These are phyloP conservation scores for Orthosia incerta DNA, from an alignment of 2,888 invertebrate species.

Conservation along the genomic window DNA sequence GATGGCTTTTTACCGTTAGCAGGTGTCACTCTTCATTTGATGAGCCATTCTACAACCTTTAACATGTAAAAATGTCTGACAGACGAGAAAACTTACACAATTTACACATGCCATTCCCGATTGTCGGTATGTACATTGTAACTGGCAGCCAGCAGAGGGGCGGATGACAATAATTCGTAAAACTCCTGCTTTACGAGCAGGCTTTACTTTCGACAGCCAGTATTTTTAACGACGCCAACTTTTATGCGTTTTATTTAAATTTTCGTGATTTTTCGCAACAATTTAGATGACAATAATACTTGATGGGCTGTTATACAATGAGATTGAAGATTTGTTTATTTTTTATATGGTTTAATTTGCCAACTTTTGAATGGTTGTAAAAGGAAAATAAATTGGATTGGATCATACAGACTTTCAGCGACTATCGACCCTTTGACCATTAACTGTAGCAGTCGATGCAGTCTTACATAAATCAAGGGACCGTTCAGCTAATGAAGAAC, in stretches of 20 bases:
- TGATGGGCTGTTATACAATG: constrained; percentile 45
- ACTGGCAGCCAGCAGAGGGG: constrained; percentile 12
- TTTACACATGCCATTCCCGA: constrained; percentile 2
- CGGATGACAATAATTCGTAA: constrained; percentile 59
- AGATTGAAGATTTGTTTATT: constrained; percentile 43
- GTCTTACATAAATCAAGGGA: background rate
- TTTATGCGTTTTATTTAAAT: constrained; percentile 65
- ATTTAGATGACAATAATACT: constrained; percentile 54
- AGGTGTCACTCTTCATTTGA: no score
- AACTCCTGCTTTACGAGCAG: constrained; percentile 60
- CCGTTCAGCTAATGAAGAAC: constrained; percentile 36
- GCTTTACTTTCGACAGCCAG: constrained; percentile 50
- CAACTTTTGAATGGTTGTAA: constrained; percentile 1
- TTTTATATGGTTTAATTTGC: constrained; percentile 21
- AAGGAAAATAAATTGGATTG: constrained; percentile 23
- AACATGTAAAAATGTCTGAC: no score
- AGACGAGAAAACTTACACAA: constrained; percentile 1
- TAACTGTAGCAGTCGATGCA: constrained; percentile 11
- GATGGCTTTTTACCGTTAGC: no score
- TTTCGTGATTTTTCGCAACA: constrained; percentile 59
- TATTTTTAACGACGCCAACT: constrained; percentile 56
- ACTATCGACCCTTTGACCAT: constrained; percentile 15
- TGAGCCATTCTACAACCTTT: no score
- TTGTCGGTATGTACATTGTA: constrained; percentile 27
- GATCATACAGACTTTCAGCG: background rate